phyloP scores from a whole-genome alignment of 2,797 vertebrate species.

The Rhincodon typus region DNA sequence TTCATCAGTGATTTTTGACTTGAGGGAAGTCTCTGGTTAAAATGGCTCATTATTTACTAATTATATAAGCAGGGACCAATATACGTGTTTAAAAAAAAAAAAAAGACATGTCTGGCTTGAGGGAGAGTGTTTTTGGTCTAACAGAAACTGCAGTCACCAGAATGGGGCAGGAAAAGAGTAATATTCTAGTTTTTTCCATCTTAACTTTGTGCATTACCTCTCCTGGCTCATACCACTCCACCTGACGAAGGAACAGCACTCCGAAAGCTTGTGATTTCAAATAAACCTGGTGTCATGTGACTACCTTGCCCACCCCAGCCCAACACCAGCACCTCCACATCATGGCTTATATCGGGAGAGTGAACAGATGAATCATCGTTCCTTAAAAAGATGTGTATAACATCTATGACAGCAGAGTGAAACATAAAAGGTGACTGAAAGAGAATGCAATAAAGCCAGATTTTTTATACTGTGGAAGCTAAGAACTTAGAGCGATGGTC shows the following conservation, averaged over 20 bases:
- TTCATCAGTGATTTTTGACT: too few relatives aligned
- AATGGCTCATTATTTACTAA: too few relatives aligned
- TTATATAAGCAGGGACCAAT: neutral
- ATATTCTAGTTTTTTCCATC: neutral
- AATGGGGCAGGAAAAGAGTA: neutral
- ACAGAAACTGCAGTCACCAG: neutral
- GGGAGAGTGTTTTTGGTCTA: neutral
- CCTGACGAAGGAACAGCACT: too few relatives aligned
- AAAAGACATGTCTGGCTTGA: neutral
- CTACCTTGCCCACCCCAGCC: too few relatives aligned
- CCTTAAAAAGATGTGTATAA: neutral
- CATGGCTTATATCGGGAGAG: neutral
- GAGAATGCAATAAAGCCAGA: neutral
- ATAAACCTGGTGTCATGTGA: too few relatives aligned
- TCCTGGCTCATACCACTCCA: neutral
- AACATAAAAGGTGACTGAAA: neutral
- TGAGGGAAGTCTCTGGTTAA: neutral
- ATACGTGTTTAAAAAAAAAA: neutral
- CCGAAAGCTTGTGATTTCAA: too few relatives aligned
- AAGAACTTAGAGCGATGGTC: too few relatives aligned
- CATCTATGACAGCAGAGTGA: neutral
- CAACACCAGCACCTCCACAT: too few relatives aligned
- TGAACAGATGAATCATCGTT: neutral
- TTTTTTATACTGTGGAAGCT: neutral
- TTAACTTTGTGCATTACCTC: neutral